Evolutionary conservation across 2,888 invertebrate species (phyloP), one percentile per base, ranked within the genome.

Genomic region (Acheta domesticus): DNA sequence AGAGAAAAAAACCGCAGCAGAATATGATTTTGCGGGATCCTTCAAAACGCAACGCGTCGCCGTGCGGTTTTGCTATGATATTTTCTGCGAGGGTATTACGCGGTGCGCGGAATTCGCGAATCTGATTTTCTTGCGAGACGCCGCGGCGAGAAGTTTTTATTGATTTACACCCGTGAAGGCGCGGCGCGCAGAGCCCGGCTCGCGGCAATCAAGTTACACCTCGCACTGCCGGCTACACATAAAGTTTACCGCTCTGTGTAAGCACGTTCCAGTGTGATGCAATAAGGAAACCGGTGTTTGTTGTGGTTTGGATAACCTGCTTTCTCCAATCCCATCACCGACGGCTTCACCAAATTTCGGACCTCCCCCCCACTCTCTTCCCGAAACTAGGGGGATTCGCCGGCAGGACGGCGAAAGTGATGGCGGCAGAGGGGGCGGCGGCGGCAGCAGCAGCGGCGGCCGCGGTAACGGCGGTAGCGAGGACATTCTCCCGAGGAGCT

Each of bases 181-280:
- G 62, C 16, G 62, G n/a, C 16, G 62, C 62, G 62, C 62, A 62
- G 16, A n/a, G n/a, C 62, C 16, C 16, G 62, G 62, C 62, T n/a
- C 8, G 62, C 62, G 62, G n/a, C 62, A 62, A 62, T 62, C 62
- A 62, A 62, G 62, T 62, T 62, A 62, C n/a, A 19, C 62, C n/a
- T 14, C 62, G 62, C n/a, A 62, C 62, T 62, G 62, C 62, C 62
- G n/a, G 62, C 62, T 62, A 62, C 62, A 19, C 62, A n/a, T 19
- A 19, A 62, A 62, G 62, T 62, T 62, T 62, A 62, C 62, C 62
- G n/a, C 62, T 14, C 14, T 62, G n/a, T 62, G 62, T 62, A 62
- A 62, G 62, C 62, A 62, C 62, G 62, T 62, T 62, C n/a, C 62
- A 62, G 62, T 62, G 62, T 62, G 62, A 62, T 62, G 62, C 16